Evolutionary conservation across 2,113 vertebrate genomes (phyloP).

Genomic region (Bufo bufo): DNA sequence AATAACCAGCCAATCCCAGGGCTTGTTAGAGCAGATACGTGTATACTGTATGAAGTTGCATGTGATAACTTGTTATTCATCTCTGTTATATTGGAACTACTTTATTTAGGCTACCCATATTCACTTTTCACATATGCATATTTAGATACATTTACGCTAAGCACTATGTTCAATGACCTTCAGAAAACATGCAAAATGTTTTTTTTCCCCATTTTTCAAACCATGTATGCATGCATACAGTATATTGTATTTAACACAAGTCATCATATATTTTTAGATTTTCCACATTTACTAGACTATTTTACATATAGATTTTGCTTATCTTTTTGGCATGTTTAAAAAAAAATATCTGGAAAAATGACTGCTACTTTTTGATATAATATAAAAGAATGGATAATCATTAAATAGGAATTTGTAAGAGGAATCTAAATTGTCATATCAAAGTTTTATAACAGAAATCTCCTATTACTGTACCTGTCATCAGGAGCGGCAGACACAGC

Average conservation of each 20-base stretch:
- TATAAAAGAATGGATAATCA: conserved; percentile 27
- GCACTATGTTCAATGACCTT: background rate
- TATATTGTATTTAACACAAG: background rate
- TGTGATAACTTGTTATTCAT: too few relatives aligned
- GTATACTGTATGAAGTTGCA: too few relatives aligned
- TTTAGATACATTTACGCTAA: background rate
- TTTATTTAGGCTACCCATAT: too few relatives aligned
- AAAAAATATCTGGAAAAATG: conserved; percentile 40
- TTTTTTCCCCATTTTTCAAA: conserved; percentile 10
- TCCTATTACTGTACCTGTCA: conserved; percentile 54
- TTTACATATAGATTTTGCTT: conserved; percentile 23
- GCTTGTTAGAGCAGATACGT: too few relatives aligned
- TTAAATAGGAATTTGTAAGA: conserved; percentile 30
- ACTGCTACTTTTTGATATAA: conserved; percentile 43
- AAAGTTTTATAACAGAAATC: conserved; percentile 52
- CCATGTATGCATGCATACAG: background rate
- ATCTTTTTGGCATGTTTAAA: conserved; percentile 46
- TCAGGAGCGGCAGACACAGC: conserved; percentile 36
- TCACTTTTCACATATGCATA: too few relatives aligned
- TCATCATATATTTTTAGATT: background rate
- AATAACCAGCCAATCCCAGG: too few relatives aligned
- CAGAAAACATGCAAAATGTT: background rate
- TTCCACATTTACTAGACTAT: conserved; percentile 24
- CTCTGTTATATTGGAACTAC: too few relatives aligned
- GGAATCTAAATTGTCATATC: conserved; percentile 38